Evolutionary conservation across 2,113 vertebrate species (phyloP).

Genomic region (Trichechus manatus): DNA sequence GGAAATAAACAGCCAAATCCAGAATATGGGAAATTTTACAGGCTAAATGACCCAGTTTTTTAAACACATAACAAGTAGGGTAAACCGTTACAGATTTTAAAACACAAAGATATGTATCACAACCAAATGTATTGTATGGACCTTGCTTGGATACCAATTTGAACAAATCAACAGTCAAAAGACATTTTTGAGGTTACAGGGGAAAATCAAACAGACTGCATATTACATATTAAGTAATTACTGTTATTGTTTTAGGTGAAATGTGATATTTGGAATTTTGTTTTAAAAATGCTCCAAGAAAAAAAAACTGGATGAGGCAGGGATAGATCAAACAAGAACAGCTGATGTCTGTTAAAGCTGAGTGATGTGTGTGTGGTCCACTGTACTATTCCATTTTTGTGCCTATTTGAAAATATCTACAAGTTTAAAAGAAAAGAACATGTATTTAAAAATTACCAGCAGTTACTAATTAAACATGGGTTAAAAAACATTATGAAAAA

Average conservation of each 20-base stretch:
- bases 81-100: neutral
- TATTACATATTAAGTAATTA: neutral
- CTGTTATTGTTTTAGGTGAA: neutral
- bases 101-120: neutral
- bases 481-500: conserved; percentile 23
- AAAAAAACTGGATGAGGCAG: neutral
- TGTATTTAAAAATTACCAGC: neutral
- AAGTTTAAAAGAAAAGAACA: neutral
- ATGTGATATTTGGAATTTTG: neutral
- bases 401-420: neutral
- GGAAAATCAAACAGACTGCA: neutral
- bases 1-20: neutral
- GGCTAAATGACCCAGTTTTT: neutral
- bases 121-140: too few relatives aligned
- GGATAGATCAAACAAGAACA: neutral
- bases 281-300: neutral
- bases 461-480: neutral
- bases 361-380: neutral
- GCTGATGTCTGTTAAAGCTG: neutral
- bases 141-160: neutral
- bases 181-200: neutral
- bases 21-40: neutral
- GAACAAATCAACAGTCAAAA: neutral
- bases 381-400: neutral
- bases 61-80: neutral